Evolutionary conservation across 1,140 invertebrate genomes (phyloP), one percentile per base, ranked within the genome.

Genomic region (Harpegnathos saltator): DNA sequence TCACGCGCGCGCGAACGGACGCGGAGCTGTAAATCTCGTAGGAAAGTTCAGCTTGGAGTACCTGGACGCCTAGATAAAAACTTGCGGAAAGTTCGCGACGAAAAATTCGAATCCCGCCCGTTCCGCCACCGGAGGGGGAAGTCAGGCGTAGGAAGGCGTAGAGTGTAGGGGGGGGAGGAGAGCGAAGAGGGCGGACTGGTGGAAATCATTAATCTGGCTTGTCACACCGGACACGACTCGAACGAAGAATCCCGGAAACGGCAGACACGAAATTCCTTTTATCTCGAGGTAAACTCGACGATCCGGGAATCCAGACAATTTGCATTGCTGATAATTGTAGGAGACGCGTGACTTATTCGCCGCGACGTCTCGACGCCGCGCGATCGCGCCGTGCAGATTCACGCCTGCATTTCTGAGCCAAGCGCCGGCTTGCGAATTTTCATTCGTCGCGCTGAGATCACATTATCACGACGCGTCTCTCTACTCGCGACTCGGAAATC

Each of bases 41-140:
- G 63, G 56, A 71, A 80, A 80, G 75, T 80, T 80, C 48, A 71
- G 33, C 24, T 33, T n/a, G n/a, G 17, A 15, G 65, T 26, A 33
- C 65, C 54, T 19, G 24, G 33, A 14, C 62, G 44, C 33, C 52
- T 58, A 80, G 75, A 80, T 80, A 80, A 80, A 80, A 80, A 78
- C 63, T 78, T 78, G 63, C 22, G 52, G 15, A 69, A 78, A 78
- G 75, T 59, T 78, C 1, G 52, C 26, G 80, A 75, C 80, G 80
- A 82, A 74, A 73, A 82, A 82, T 82, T 82, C 68, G 56, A 82
- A 82, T 82, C 71, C 59, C 62, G 73, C 78, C 75, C 68, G 69
- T 11, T n/a, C n/a, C n/a, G n/a, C 65, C 48, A 17, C 12, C 38
- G 38, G 38, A 44, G 38, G 38, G 38, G 38, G 11, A 44, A 44